Evolutionary conservation across 2,797 vertebrate genomes (phyloP), one percentile per base, ranked within the genome.

Genomic region (Heliangelus exortis): DNA sequence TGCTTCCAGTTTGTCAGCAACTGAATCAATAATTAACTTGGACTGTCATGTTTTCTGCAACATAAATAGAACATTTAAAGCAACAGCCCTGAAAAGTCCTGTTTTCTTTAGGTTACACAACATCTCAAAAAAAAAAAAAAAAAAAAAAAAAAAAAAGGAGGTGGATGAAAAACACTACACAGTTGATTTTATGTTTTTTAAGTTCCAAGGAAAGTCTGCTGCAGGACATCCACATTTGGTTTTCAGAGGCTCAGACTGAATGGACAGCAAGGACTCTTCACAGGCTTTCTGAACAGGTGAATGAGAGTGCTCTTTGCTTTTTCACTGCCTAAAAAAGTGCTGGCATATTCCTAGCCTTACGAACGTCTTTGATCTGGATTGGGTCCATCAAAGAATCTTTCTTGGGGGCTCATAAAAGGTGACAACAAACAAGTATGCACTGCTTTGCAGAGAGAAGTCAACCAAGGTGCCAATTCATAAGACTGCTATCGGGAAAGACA

Each of bases 51-150:
- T 87, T 93, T 90, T 87, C 62, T 89, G 59, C 63, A 88, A 93
- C 54, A 76, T 76, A 94, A 93, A 96, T 51, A 94, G 71, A 84
- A 91, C 53, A 76, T 74, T 84, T 94, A 91, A 76, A 87, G 77
- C 87, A 95, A 87, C 82, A 84, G 55, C 69, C 59, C 67, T 79
- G 79, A 90, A 95, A 91, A 76, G 16, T 19, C 62, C 59, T 78
- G 7, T 86, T 94, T 95, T 95, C 73, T 83, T 91, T 84, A 91
- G 62, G 69, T 93, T 96, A 92, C 67, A 91, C 57, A 95, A 89
- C 55, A 90, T 71, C 59, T 84, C 45, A 57, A 61, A 91, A 95
- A 41, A 41, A 41, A 41, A 41, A 14, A 41, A 39, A 39, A 39
- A 13, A 13, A 39, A 39, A 41, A 41, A 15, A 41, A 41, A 41